phyloP scores from a whole-genome alignment of 2,113 vertebrate genomes.

The Pygoscelis antarcticus region DNA sequence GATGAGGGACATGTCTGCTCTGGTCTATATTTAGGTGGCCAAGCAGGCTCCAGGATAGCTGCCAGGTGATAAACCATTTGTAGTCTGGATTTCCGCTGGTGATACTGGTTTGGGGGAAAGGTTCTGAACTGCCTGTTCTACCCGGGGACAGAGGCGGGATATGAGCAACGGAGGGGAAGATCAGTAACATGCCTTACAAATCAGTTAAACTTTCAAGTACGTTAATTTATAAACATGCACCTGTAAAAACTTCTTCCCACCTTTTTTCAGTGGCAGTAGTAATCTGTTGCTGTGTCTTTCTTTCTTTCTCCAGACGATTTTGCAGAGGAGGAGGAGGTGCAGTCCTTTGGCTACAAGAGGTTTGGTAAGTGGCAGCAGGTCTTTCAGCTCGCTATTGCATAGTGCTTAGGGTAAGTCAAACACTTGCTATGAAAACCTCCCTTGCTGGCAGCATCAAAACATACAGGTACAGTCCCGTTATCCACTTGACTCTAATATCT shows the following conservation, averaged over 20 bases:
- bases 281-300: background rate
- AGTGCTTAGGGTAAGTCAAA: background rate
- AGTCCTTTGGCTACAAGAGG: conserved; percentile 98
- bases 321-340: conserved; percentile 95
- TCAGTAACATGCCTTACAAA: background rate
- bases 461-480: background rate
- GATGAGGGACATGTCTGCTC: background rate
- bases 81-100: background rate
- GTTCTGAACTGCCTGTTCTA: background rate
- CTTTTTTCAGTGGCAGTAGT: background rate
- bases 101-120: background rate
- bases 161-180: background rate
- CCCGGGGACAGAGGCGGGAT: background rate
- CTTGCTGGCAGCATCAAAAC: background rate
- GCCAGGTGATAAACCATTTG: background rate
- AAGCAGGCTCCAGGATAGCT: background rate
- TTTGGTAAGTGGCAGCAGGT: conserved; percentile 86
- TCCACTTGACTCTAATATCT: background rate
- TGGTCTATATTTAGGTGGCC: background rate
- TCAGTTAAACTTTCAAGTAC: background rate
- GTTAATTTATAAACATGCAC: background rate
- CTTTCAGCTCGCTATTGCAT: background rate
- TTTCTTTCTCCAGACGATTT: conserved; percentile 89
- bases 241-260: background rate
- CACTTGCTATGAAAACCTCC: background rate